Base-by-base conservation (phyloP, 1,140 invertebrate genomes). In the Latrodectus geometricus region DNA sequence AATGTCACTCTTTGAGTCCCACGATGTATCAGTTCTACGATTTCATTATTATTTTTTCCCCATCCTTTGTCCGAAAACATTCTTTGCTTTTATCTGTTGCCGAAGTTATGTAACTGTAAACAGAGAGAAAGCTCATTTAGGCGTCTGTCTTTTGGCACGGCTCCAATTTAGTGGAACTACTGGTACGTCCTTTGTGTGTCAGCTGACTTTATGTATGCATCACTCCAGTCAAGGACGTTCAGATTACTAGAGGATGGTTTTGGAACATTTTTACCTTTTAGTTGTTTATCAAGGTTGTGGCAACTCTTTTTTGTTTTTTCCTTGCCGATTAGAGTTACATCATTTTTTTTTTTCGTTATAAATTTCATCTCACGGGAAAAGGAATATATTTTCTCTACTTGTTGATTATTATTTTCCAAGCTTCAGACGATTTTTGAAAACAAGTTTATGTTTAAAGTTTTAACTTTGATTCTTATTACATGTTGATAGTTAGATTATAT, bases 201-300 rank as follows among this genome's bases (percentile, higher is more conserved):
- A 82, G 79, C 79, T 82, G 79, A 82, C 79, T 82, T 35, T 82
- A 82, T 80, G 79, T 52, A 82, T 82, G 78, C 68, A 80, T 80
- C 78, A 80, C 68, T 49, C 52, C 79, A 82, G 79, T 82, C 79
- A 82, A 82, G 79, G 79, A 66, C 79, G 79, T 82, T 82, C 79
- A 82, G 79, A 82, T 72, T 73, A 73, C 35, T 54, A 23, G 23
- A 82, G 68, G 79, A 80, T 80, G 79, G 79, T 82, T 82, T 82
- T 82, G 54, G 70, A 82, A 82, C 79, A 82, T 54, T 82, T 82
- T 82, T 82, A 82, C 79, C 79, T 82, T 82, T 82, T 65, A 50
- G 50, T 82, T 73, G 70, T 82, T 72, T 82, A 82, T 82, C 79
- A 82, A 82, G 79, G 79, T 73, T 82, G 79, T 50, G 35, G 48